Percentiles rank a stretch among this genome's conserved stretches.
phyloP scores from a whole-genome alignment of 2,797 vertebrate genomes.

The Notolepis coatsorum region DNA sequence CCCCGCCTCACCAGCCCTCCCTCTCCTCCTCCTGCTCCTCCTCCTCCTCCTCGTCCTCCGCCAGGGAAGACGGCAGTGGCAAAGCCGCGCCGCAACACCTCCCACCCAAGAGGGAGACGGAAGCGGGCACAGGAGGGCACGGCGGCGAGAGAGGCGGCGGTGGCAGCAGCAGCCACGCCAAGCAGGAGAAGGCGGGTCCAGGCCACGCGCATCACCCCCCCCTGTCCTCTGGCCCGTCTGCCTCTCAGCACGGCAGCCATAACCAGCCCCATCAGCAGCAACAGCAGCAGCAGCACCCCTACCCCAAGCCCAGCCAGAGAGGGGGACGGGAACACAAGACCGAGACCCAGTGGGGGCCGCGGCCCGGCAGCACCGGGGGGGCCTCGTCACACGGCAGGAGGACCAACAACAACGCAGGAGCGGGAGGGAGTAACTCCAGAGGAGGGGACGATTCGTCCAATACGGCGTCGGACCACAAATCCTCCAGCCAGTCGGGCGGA shows the following conservation, averaged over 20 bases:
- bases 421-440: conserved; percentile 70
- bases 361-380: conserved; percentile 84
- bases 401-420: conserved; percentile 72
- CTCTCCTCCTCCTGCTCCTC: conserved; percentile 84
- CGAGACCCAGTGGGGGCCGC: conserved; percentile 94
- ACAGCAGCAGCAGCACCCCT: conserved; percentile 65
- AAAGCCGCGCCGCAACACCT: conserved; percentile 74
- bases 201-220: conserved; percentile 64
- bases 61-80: conserved; percentile 76
- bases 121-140: conserved; percentile 47
- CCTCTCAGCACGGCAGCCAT: conserved; percentile 63
- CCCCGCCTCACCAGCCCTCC: conserved; percentile 77
- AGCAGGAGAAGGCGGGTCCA: conserved; percentile 75
- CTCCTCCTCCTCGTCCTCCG: conserved; percentile 81
- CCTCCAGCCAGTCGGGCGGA: conserved; percentile 67
- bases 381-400: conserved; percentile 75
- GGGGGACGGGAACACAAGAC: conserved; percentile 89
- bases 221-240: conserved; percentile 59
- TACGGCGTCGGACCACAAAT: conserved; percentile 72
- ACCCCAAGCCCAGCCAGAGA: conserved; percentile 81
- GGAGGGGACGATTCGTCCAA: conserved; percentile 75
- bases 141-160: conserved; percentile 54
- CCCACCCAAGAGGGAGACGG: conserved; percentile 68
- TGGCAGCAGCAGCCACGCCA: conserved; percentile 51
- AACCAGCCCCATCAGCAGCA: conserved; percentile 42